A percentile compares a stretch with the other conserved stretches of the same genome.
Conservation (phyloP, 2,797 vertebrate genomes). For the Phataginus tricuspis region DNA sequence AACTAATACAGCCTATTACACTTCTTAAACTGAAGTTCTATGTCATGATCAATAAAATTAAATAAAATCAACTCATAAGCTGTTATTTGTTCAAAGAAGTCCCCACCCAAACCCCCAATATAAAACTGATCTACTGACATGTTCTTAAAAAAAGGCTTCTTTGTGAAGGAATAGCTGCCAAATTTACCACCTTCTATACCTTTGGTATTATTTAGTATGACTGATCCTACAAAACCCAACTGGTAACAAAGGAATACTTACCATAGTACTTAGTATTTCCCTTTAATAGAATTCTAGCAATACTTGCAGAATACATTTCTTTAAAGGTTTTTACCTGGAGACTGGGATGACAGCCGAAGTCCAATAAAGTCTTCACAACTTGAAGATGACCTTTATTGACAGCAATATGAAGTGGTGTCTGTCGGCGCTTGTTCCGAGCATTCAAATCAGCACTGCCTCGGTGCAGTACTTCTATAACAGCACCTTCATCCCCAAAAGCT, state of each 20-base stretch:
- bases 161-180: conserved; percentile 17
- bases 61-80: not conserved
- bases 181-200: not conserved
- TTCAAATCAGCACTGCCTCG: conserved; percentile 97
- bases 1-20: not conserved
- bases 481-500: conserved; percentile 97
- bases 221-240: not conserved
- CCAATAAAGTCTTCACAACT: conserved; percentile 98
- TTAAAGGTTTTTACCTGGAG: conserved; percentile 91
- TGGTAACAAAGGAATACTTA: conserved; percentile 21
- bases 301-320: not conserved
- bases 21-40: not conserved
- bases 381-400: conserved; percentile 99
- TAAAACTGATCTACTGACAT: not conserved
- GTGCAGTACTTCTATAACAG: conserved; percentile 98
- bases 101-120: not conserved
- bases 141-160: not conserved
- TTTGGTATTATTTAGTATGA: not conserved
- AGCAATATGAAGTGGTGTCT: conserved; percentile 98
- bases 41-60: conserved; percentile 9
- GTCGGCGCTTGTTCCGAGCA: conserved; percentile 97
- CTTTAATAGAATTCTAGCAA: not conserved
- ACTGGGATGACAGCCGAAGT: conserved; percentile 98
- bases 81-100: not conserved
- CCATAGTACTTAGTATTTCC: not conserved